Evolutionary conservation across 1,140 invertebrate genomes (phyloP), one percentile per base, ranked within the genome.

Genomic region (Nasonia vitripennis): DNA sequence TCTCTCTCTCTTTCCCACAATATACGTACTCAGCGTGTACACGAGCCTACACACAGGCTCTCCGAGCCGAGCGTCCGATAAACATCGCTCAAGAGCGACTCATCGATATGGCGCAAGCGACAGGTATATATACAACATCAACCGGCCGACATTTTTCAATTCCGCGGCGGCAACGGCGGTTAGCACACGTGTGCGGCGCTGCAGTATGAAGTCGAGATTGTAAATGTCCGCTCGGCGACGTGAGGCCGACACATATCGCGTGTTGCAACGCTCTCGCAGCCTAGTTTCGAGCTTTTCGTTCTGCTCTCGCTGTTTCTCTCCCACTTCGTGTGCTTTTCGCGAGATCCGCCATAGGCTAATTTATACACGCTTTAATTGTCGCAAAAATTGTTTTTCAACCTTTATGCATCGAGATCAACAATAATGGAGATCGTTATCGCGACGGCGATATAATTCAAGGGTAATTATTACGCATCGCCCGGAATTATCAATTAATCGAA

Each of bases 181-280:
- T 80, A 68, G 4, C 31, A 80, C 3, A 0, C 31, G 51, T 78
- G 14, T 7, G 17, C 27, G 27, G 27, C 1, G 27, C 27, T 27
- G 20, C 27, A 27, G 2, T 6, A 41, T 6, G n/a, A 2, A 81
- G 37, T 81, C 79, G 27, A 81, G 67, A 81, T 81, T 81, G 55
- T 20, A 71, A 81, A 71, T 81, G 67, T 14, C 67, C 41, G n/a
- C 70, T 81, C 70, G 4, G 67, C 78, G 34, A 10, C 12, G n/a
- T 45, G 41, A 81, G 79, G 41, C n/a, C 67, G 67, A 71, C 37
- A 70, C 34, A 37, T 27, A 27, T 10, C 20, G 20, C 51, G 51
- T 41, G 62, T 81, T 14, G 62, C 67, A 71, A 81, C 20, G 10
- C 9, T 70, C 17, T 70, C 17, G 12, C 23, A 11, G 37, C 37